Evolutionary conservation across 2,113 vertebrate genomes (phyloP), one percentile per base, ranked within the genome.

Genomic region (Mustela nigripes): DNA sequence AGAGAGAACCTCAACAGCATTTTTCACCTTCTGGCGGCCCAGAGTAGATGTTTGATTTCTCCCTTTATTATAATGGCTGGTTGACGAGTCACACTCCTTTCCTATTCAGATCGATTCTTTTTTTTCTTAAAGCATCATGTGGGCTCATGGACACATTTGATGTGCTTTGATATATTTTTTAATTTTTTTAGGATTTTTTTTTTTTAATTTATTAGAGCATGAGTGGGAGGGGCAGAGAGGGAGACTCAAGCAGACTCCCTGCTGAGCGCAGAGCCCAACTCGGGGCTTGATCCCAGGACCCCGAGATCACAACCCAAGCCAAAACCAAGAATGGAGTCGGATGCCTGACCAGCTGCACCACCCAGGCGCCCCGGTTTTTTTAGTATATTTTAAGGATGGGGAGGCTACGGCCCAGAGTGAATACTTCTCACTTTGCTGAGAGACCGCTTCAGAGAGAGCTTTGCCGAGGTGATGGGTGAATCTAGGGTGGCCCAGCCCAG

Each of bases 391-490:
- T 82, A 84, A 7, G 76, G 58, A 58, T 12, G 58, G 48, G 15
- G 71, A 79, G 19, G 11, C 62, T 10, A 50, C 60, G 48, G 33
- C 36, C 33, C 39, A 45, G 22, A 7, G 33, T 0, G 16, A 4
- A 12, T 2, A 2, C 28, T 28, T 87, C 28, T 28, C 14, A 9
- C 48, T 78, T 74, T 28, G 7, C 48, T 22, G 1, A 5, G 60
- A 50, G 60, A 36, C 42, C 1, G 19, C 31, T 67, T 36, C 39
- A 76, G 4, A 33, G 21, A 62, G 42, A 65, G n/a, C 58, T 18
- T 16, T 12, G 26, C 10, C 26, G 0, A 15, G 48, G n/a, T 26
- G 19, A 26, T 1, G 10, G 60, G 15, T 1, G 0, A 50, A 19
- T 16, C 83, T 26, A 0, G 56, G 53, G 56, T 22, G 81, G 12